Conservation (phyloP, 2,113 vertebrate genomes). For the Prionailurus bengalensis region DNA sequence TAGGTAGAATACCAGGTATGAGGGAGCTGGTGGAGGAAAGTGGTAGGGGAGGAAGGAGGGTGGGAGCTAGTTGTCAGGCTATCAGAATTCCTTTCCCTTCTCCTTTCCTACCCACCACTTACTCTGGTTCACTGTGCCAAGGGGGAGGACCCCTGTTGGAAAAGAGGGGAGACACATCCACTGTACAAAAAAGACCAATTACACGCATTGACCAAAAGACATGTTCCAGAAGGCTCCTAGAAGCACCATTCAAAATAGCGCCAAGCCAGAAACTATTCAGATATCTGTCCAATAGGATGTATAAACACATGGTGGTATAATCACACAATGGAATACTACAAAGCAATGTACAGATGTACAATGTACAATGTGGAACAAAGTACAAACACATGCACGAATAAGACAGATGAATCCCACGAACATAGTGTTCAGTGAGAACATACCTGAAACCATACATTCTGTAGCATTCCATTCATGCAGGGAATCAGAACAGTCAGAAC, state of each 20-base stretch:
- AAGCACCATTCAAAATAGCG: background rate
- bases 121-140: background rate
- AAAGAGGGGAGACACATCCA: background rate
- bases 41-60: background rate
- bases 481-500: background rate
- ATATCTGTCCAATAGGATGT: background rate
- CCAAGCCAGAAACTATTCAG: background rate
- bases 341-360: background rate
- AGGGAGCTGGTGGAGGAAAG: background rate
- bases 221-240: background rate
- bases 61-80: background rate
- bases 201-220: background rate
- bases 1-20: background rate
- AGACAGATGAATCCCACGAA: background rate
- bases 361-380: no score
- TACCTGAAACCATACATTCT: background rate
- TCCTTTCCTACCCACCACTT: no score
- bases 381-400: no score
- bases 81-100: background rate
- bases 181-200: background rate
- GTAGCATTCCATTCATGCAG: background rate
- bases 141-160: background rate
- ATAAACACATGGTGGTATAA: background rate
- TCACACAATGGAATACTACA: rapidly evolving
- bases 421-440: rapidly evolving